Base-by-base conservation (phyloP, 2,113 vertebrate genomes). In the Pycnonotus jocosus region DNA sequence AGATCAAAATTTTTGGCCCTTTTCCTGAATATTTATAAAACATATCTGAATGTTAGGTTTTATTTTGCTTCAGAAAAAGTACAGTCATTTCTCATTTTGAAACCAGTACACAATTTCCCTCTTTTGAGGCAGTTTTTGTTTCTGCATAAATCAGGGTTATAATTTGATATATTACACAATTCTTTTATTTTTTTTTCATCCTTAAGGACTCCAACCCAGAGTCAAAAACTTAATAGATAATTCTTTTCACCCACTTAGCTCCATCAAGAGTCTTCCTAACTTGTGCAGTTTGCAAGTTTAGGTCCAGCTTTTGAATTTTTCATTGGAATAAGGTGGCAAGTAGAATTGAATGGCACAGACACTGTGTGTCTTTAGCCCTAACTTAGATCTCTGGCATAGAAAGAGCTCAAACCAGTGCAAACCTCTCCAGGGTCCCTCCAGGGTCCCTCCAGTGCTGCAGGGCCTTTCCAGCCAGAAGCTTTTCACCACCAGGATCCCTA, bases 21-120 rank as follows among this genome's bases (percentile, higher is more conserved):
- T 78, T 80, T 79, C 78, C 70, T 86, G 51, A 90, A 81, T 86
- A 76, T 88, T 89, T 94, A 83, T 64, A 60, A 83, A 86, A 30
- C 16, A 10, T 53, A 70, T 60, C 35, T 69, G 44, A 57, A 83
- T 44, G 15, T 24, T 42, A 80, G 30, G 24, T 73, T 92, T 81
- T 61, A 58, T 80, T 88, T 90, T 83, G 21, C 12, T 92, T 83
- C 58, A 62, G 18, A 51, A 65, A 65, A 54, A 53, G 5, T 61
- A 15, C 44, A 33, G 11, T 53, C 10, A 4, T 85, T 45, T 88
- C 66, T 79, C 15, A 48, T 45, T 92, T 47, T 92, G 54, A 88
- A 92, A 8, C 8, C 38, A 83, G 47, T 62, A 73, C 60, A 60
- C 20, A 90, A 21, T 62, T 90, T 70, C 35, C 28, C 12, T 70